Conservation (phyloP, 1,140 invertebrate species). For the Polypedilum vanderplanki region DNA sequence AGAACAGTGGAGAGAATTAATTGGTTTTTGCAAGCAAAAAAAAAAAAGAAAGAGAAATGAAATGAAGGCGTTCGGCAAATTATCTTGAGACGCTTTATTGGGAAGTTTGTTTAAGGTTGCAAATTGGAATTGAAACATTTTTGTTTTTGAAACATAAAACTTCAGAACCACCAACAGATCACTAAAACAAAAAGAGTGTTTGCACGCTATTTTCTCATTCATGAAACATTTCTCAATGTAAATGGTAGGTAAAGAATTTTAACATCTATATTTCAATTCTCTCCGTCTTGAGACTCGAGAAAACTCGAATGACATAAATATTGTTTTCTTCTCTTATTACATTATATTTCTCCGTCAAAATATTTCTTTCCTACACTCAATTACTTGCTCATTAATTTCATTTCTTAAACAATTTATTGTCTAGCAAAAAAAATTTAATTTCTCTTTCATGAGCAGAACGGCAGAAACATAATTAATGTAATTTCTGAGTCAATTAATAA, state of each 20-base stretch:
- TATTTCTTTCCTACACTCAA: neutral
- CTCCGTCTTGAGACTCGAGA: neutral
- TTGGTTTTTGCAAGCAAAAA: neutral
- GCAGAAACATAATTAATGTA: neutral
- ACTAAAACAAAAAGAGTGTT: neutral
- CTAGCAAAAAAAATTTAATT: neutral
- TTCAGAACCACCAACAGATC: neutral
- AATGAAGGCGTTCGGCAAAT: constrained; percentile 16
- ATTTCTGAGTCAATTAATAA: neutral
- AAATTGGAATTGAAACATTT: constrained; percentile 14
- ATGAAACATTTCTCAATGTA: neutral
- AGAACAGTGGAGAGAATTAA: neutral
- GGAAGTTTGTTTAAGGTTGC: constrained; percentile 11
- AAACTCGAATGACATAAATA: neutral
- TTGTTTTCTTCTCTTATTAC: neutral
- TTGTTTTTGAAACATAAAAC: neutral
- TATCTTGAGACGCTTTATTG: neutral
- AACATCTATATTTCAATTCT: neutral
- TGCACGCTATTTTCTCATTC: neutral
- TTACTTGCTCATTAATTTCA: neutral
- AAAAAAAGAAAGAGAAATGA: constrained; percentile 6
- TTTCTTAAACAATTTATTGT: neutral
- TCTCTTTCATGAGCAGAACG: neutral
- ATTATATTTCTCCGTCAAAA: neutral
- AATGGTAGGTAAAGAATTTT: neutral